Conservation (phyloP, 2,888 invertebrate species). For the Mongoloraphidia duomilia region DNA sequence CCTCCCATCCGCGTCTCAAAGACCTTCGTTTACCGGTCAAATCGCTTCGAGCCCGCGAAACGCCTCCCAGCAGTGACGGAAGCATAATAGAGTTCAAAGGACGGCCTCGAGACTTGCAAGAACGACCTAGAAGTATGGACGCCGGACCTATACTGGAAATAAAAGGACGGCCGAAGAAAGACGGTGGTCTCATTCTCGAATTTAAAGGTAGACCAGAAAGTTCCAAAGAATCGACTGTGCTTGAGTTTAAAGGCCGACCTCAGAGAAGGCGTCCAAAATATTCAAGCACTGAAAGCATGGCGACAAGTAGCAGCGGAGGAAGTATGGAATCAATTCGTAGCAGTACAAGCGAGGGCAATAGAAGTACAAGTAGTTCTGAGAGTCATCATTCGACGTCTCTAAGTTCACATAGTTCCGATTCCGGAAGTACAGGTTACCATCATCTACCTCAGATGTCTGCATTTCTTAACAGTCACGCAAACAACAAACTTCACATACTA, state of each 20-base stretch:
- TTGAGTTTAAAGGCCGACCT: constrained; percentile 46
- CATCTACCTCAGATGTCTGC: constrained; percentile 46
- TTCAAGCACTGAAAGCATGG: constrained; percentile 77
- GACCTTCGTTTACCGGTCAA: constrained; percentile 61
- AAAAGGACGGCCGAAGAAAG: constrained; percentile 50
- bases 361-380: constrained; percentile 74
- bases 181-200: constrained; percentile 56
- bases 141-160: constrained; percentile 44
- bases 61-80: constrained; percentile 43
- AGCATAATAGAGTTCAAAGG: constrained; percentile 48
- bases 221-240: constrained; percentile 38
- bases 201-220: constrained; percentile 51
- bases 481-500: constrained; percentile 66
- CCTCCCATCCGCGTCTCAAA: constrained; percentile 53
- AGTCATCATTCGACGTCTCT: constrained; percentile 70
- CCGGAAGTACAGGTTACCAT: constrained; percentile 45
- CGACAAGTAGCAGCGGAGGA: constrained; percentile 73
- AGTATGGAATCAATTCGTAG: constrained; percentile 79
- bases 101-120: constrained; percentile 34
- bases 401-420: constrained; percentile 77
- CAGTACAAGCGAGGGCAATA: constrained; percentile 75
- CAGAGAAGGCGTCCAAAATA: constrained; percentile 44
- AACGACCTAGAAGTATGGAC: constrained; percentile 37
- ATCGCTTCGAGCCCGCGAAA: constrained; percentile 45
- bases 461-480: constrained; percentile 49